These are phyloP conservation scores for Apomyelois bistriatella DNA, from an alignment of 2,888 invertebrate genomes.

Conservation along the genomic window DNA sequence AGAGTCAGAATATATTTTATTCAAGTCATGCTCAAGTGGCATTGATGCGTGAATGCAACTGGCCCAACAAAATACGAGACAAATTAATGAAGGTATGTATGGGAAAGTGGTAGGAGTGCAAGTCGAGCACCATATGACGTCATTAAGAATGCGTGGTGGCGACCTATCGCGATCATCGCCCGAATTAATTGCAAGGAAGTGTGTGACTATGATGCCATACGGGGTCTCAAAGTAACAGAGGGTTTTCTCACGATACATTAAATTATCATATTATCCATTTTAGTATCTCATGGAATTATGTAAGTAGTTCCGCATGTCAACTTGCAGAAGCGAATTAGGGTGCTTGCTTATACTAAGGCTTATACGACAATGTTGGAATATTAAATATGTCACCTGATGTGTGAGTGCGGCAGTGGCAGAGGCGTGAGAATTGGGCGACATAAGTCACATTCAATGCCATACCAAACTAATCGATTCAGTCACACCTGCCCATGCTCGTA, in stretches of 20 bases:
- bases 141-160: constrained; percentile 62
- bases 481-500: constrained; percentile 58
- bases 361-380: background rate
- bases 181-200: constrained; percentile 75
- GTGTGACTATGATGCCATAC: constrained; percentile 59
- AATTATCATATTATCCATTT: constrained; percentile 15
- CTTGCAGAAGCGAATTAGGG: background rate
- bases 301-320: constrained; percentile 1
- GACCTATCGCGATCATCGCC: constrained; percentile 67
- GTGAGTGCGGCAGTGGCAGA: constrained; percentile 14
- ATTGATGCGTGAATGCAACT: background rate
- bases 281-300: constrained; percentile 6
- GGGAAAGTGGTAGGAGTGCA: constrained; percentile 47
- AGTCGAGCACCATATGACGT: constrained; percentile 54
- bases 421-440: constrained; percentile 33
- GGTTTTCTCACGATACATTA: constrained; percentile 58
- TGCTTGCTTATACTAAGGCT: too few species aligned
- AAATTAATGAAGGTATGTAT: constrained; percentile 28
- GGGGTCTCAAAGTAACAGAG: constrained; percentile 46
- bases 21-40: background rate
- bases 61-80: constrained; percentile 16
- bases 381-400: constrained; percentile 15
- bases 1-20: background rate
- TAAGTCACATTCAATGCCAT: constrained; percentile 54
- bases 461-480: constrained; percentile 53